These are phyloP conservation scores for Euwallacea similis DNA, from an alignment of 1,140 invertebrate species.

Conservation along the genomic window DNA sequence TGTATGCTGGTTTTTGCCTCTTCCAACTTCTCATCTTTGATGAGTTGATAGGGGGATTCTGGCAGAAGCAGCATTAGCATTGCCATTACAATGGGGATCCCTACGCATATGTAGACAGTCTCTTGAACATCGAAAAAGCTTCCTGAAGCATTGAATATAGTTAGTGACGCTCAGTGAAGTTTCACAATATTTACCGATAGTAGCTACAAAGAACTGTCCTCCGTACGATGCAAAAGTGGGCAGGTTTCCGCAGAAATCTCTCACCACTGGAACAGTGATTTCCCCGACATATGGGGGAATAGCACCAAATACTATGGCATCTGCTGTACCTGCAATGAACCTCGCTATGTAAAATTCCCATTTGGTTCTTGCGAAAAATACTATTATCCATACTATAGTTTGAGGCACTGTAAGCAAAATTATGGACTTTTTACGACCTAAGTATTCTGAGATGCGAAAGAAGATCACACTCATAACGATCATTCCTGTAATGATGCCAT, in stretches of 20 bases:
- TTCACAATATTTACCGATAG: conserved; percentile 18
- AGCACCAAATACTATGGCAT: conserved; percentile 39
- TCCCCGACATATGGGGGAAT: conserved; percentile 45
- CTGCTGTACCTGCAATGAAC: conserved; percentile 41
- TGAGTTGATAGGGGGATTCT: conserved; percentile 48
- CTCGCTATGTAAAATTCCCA: conserved; percentile 51
- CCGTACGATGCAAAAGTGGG: conserved; percentile 56
- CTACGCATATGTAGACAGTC: conserved; percentile 37
- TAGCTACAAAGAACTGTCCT: conserved; percentile 55
- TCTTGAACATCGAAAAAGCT: conserved; percentile 29
- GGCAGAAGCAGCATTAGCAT: conserved; percentile 46
- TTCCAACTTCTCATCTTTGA: conserved; percentile 39
- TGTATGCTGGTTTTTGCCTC: conserved; percentile 35
- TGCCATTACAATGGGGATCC: conserved; percentile 48
- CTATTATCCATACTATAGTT: conserved; percentile 19
- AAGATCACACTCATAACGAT: conserved; percentile 17
- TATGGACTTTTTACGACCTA: conserved; percentile 42
- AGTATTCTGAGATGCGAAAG: conserved; percentile 24
- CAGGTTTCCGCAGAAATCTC: conserved; percentile 50
- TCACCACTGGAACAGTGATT: conserved; percentile 43
- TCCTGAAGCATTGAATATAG: conserved; percentile 14
- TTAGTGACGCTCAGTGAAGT: conserved; percentile 1
- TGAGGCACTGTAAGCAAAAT: conserved; percentile 26
- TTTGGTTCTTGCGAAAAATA: conserved; percentile 21
- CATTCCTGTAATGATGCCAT: conserved; percentile 18